Conservation (phyloP, 2,113 vertebrate genomes). For the Cheilinus undulatus region DNA sequence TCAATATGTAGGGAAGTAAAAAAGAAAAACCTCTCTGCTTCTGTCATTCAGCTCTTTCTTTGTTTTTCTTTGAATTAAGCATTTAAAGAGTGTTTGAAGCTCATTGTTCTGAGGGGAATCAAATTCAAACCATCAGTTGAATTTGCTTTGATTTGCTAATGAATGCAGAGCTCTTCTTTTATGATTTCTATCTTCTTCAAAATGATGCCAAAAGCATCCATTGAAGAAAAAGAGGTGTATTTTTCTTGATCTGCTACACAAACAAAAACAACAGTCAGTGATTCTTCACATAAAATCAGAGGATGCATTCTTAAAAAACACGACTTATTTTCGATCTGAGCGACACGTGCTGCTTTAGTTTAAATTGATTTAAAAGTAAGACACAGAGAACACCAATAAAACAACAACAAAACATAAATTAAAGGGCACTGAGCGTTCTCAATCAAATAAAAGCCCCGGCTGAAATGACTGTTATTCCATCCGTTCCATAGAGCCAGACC, state of each 20-base stretch:
- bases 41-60: not conserved
- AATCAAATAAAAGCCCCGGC: slow-evolving; percentile 25
- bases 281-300: not conserved
- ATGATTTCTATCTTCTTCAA: slow-evolving; percentile 1
- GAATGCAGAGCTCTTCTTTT: not conserved
- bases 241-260: accelerated
- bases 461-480: slow-evolving; percentile 20
- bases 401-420: not conserved
- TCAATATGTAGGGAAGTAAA: not conserved
- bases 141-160: slow-evolving; percentile 4
- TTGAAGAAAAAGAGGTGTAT: not conserved
- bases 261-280: not conserved
- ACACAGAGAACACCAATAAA: not conserved
- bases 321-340: not conserved
- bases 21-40: not conserved
- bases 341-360: not conserved
- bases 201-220: not conserved
- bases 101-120: not conserved
- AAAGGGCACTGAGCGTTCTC: slow-evolving; percentile 6
- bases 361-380: not conserved
- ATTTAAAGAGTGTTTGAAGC: not conserved
- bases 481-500: slow-evolving; percentile 29
- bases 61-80: not conserved
- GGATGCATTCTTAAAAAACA: not conserved
- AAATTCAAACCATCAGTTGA: not conserved